phyloP scores from a whole-genome alignment of 2,797 vertebrate species.

The Sphaeramia orbicularis region DNA sequence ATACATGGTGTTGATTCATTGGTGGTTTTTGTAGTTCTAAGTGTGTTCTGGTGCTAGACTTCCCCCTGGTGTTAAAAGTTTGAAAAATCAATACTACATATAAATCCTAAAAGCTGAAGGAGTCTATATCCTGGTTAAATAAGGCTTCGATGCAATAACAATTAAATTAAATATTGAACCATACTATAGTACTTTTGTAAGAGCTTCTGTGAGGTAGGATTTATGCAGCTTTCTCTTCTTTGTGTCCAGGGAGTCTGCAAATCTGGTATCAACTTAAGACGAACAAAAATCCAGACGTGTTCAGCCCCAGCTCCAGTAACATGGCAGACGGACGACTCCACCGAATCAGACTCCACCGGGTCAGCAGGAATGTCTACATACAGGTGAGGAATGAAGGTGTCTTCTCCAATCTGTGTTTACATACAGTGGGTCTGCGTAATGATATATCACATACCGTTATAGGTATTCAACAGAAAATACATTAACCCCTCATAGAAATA shows the following conservation, averaged over 20 bases:
- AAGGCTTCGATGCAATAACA: too few species aligned
- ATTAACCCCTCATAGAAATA: too few species aligned
- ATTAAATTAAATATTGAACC: neutral
- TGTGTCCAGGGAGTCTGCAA: slow-evolving; percentile 92
- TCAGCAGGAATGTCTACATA: slow-evolving; percentile 88
- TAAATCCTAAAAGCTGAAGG: too few species aligned
- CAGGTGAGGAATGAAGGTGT: slow-evolving; percentile 85
- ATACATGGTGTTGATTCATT: too few species aligned
- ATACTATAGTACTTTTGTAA: neutral
- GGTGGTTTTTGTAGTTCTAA: too few species aligned
- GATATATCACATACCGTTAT: neutral
- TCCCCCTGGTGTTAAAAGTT: too few species aligned
- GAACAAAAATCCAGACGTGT: slow-evolving; percentile 86
- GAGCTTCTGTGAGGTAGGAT: neutral
- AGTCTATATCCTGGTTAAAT: too few species aligned
- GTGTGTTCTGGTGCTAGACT: too few species aligned
- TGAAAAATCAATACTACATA: too few species aligned
- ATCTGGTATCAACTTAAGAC: slow-evolving; percentile 90
- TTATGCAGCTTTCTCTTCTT: slow-evolving; percentile 9
- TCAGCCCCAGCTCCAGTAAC: slow-evolving; percentile 86
- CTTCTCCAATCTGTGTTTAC: slow-evolving; percentile 2
- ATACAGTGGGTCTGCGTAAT: neutral
- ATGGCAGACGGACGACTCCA: slow-evolving; percentile 92
- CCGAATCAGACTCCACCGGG: slow-evolving; percentile 89
- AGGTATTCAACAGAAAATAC: too few species aligned